Percentiles rank a stretch among this genome's conserved stretches.
Evolutionary conservation across 2,113 vertebrate genomes (phyloP).

Genomic region (Hydrochoerus hydrochaeris): DNA sequence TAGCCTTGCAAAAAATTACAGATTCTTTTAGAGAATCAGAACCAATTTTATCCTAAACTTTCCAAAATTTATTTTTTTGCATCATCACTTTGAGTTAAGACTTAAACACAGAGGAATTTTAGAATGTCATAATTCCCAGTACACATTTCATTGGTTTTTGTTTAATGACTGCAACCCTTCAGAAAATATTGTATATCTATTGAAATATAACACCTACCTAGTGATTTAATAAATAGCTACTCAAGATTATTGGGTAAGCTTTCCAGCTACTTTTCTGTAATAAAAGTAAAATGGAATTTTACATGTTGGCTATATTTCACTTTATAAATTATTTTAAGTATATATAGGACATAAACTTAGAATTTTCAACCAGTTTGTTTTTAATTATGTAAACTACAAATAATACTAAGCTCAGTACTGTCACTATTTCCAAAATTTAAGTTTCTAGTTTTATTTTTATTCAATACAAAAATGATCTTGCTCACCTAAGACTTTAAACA

Average conservation of each 20-base stretch:
- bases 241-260: conserved; percentile 14
- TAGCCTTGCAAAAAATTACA: conserved; percentile 21
- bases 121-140: conserved; percentile 15
- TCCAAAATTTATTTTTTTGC: conserved; percentile 48
- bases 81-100: conserved; percentile 25
- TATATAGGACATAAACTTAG: neutral
- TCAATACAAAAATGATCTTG: conserved; percentile 56
- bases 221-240: conserved; percentile 16
- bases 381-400: conserved; percentile 56
- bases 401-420: conserved; percentile 39
- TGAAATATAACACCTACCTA: conserved; percentile 20
- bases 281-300: conserved; percentile 58
- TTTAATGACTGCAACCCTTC: conserved; percentile 3
- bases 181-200: conserved; percentile 38
- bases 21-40: conserved; percentile 33
- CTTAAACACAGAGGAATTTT: conserved; percentile 9
- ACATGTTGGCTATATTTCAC: conserved; percentile 6
- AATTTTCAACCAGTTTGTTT: conserved; percentile 49
- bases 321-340: conserved; percentile 37
- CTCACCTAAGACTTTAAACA: conserved; percentile 53
- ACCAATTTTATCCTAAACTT: neutral
- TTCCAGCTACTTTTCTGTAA: conserved; percentile 59
- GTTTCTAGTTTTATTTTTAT: conserved; percentile 57
- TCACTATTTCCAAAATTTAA: conserved; percentile 29
- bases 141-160: conserved; percentile 37